Percentiles rank a stretch among this genome's conserved stretches.
Evolutionary conservation across 2,113 vertebrate genomes (phyloP).

Genomic region (Odontophorus gujanensis): DNA sequence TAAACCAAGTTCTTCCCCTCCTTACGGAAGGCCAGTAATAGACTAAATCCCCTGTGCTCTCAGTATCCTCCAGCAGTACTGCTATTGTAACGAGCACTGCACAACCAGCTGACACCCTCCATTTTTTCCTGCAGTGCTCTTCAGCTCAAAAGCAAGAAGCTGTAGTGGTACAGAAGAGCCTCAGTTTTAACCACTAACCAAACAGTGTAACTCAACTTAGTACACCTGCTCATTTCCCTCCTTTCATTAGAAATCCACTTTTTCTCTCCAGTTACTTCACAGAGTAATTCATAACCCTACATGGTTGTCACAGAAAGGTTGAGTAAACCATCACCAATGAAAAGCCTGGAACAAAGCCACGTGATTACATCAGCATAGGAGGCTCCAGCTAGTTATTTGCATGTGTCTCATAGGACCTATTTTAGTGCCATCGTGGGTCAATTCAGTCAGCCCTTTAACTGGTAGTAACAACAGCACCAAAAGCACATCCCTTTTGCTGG

Average conservation of each 20-base stretch:
- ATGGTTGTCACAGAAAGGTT: neutral
- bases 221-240: neutral
- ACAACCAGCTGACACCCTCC: neutral
- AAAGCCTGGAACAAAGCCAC: neutral
- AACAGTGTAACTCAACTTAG: neutral
- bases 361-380: neutral
- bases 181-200: neutral
- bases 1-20: neutral
- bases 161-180: neutral
- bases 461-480: neutral
- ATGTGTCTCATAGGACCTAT: neutral
- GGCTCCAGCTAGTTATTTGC: neutral
- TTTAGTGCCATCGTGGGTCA: neutral
- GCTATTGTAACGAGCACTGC: rapidly evolving
- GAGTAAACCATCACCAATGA: rapidly evolving
- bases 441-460: neutral
- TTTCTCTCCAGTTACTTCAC: neutral
- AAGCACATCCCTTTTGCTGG: neutral
- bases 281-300: neutral
- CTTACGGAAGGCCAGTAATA: neutral
- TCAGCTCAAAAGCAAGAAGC: neutral
- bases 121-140: neutral
- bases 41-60: neutral
- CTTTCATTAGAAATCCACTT: neutral
- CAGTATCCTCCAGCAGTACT: neutral